phyloP scores from a whole-genome alignment of 2,113 vertebrate species.

The Pyxicephalus adspersus region DNA sequence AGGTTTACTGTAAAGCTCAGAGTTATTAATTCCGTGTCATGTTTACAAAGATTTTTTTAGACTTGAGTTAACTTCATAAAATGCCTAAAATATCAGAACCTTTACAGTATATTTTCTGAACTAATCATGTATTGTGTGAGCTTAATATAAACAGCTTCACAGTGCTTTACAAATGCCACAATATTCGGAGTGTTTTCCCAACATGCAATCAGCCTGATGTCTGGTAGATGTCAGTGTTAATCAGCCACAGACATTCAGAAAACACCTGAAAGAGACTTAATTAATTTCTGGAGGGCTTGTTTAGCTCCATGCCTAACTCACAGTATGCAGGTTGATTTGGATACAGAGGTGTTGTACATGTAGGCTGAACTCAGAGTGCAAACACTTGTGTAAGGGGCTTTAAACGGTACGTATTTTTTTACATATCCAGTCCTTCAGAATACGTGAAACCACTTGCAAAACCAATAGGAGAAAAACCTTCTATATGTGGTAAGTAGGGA shows the following conservation, averaged over 20 bases:
- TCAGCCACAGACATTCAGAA: neutral
- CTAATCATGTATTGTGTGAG: neutral
- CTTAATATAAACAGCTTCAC: neutral
- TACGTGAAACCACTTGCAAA: too few species aligned
- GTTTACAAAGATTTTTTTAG: too few species aligned
- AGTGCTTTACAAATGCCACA: neutral
- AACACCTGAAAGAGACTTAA: slow-evolving; percentile 11
- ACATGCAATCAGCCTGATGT: slow-evolving; percentile 26
- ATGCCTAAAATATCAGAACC: too few species aligned
- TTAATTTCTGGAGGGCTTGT: slow-evolving; percentile 16
- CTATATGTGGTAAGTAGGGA: too few species aligned
- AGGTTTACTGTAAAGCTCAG: neutral
- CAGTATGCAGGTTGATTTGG: neutral
- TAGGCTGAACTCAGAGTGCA: too few species aligned
- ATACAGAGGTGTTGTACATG: slow-evolving; percentile 4
- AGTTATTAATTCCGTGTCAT: too few species aligned
- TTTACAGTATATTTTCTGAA: neutral
- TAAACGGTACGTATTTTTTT: too few species aligned
- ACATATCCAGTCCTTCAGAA: too few species aligned
- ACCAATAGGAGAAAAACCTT: too few species aligned
- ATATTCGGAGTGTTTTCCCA: neutral
- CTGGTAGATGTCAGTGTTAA: slow-evolving; percentile 27
- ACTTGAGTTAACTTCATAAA: too few species aligned
- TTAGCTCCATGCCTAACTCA: neutral
- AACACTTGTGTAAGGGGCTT: too few species aligned